A percentile compares a stretch with the other conserved stretches of the same genome.
Evolutionary conservation across 2,797 vertebrate genomes (phyloP).

Genomic region (Carapus acus): DNA sequence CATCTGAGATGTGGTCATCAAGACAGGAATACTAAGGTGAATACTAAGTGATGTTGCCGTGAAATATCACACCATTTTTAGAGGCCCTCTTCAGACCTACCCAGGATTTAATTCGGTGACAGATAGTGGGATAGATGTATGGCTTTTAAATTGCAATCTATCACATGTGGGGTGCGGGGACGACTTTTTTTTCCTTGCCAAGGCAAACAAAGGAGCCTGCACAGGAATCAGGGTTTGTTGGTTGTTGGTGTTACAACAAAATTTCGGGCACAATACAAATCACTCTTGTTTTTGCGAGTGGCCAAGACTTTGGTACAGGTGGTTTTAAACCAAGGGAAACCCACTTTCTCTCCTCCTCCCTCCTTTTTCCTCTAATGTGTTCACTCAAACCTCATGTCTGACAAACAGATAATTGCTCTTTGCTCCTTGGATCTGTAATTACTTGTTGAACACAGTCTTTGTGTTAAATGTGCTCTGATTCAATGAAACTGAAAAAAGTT

Average conservation of each 20-base stretch:
- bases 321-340: slow-evolving; percentile 31
- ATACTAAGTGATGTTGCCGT: background rate
- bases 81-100: slow-evolving; percentile 27
- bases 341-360: slow-evolving; percentile 31
- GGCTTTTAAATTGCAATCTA: slow-evolving; percentile 71
- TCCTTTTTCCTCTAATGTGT: slow-evolving; percentile 34
- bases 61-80: slow-evolving; percentile 5
- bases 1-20: slow-evolving; percentile 14
- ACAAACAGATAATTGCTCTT: slow-evolving; percentile 17
- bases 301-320: slow-evolving; percentile 39
- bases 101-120: slow-evolving; percentile 63
- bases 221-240: slow-evolving; percentile 26
- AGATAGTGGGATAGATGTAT: slow-evolving; percentile 75
- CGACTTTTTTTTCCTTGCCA: slow-evolving; percentile 44
- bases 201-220: slow-evolving; percentile 25
- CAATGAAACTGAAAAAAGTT: slow-evolving; percentile 17
- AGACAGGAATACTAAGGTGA: background rate
- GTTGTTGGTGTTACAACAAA: slow-evolving; percentile 32
- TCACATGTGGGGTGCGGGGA: slow-evolving; percentile 63
- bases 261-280: slow-evolving; percentile 22
- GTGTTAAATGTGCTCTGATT: slow-evolving; percentile 32
- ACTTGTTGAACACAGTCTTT: slow-evolving; percentile 30
- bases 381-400: slow-evolving; percentile 27
- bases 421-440: slow-evolving; percentile 34
- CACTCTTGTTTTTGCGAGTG: slow-evolving; percentile 42